Evolutionary conservation across 2,113 vertebrate genomes (phyloP), one percentile per base, ranked within the genome.

Genomic region (Galbula dea): DNA sequence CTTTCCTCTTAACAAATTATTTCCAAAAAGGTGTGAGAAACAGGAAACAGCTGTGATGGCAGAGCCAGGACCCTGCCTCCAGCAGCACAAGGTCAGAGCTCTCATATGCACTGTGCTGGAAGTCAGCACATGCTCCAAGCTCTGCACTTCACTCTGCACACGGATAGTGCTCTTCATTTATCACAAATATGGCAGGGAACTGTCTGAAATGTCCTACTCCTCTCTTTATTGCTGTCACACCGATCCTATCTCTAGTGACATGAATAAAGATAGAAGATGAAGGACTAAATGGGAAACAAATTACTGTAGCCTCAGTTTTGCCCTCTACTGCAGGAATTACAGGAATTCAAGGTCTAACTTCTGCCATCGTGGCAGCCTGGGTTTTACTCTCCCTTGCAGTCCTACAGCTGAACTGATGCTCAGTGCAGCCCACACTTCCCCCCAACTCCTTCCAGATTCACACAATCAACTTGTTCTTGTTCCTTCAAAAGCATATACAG

Each of bases 231-330:
- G 83, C 88, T 88, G 83, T 69, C 93, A 95, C 26, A 91, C 55
- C 4, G 1, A 86, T 59, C 69, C 88, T 15, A 37, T 52, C 76
- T 88, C 68, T 71, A 71, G 73, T 52, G 73, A 43, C 85, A 77
- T 30, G 43, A 91, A 94, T 55, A 74, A 92, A 92, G 76, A 88
- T 10, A 84, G 66, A 81, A 48, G 73, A 82, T 39, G 39, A 88
- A 90, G 71, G 67, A 55, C 67, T 88, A 91, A 94, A 91, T 55
- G 79, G 87, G 67, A 85, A 77, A 73, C 34, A 86, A 88, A 93
- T 86, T 18, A 65, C 14, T 11, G 57, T 5, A 67, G 52, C 18
- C 75, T 77, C 51, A 22, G 63, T 88, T 83, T 48, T 77, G 83
- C 69, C 69, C 74, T 90, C 77, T 58, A 46, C 22, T 46, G 51